Conservation (phyloP, 1,140 invertebrate species). For the Pseudoatta argentina region DNA sequence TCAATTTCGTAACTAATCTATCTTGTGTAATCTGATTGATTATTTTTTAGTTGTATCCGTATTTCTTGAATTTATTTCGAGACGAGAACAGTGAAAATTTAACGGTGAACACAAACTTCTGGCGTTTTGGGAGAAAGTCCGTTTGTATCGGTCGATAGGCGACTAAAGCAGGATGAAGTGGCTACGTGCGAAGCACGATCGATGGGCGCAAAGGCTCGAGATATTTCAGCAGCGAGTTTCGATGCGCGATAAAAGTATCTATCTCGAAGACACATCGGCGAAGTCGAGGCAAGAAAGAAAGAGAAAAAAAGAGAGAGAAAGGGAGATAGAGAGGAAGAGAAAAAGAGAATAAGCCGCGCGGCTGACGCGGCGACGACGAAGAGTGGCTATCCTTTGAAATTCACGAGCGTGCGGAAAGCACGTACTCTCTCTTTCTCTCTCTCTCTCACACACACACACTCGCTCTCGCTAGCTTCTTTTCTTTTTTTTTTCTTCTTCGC, state of each 20-base stretch:
- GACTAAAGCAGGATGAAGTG: slow-evolving; percentile 62
- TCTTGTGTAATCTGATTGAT: neutral
- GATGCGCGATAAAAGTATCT: slow-evolving; percentile 57
- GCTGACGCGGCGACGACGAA: slow-evolving; percentile 45
- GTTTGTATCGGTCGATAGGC: slow-evolving; percentile 58
- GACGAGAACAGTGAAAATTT: slow-evolving; percentile 8
- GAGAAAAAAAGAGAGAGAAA: neutral
- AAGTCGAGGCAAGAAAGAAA: neutral
- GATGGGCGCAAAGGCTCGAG: slow-evolving; percentile 45
- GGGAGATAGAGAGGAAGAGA: neutral
- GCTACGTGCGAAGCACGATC: slow-evolving; percentile 55
- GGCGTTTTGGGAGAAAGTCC: slow-evolving; percentile 51
- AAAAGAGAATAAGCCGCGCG: neutral
- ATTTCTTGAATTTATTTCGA: neutral
- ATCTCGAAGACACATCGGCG: slow-evolving; percentile 46
- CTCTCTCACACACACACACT: neutral
- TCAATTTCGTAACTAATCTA: too few relatives aligned
- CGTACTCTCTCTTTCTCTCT: neutral
- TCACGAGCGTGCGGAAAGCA: slow-evolving; percentile 48
- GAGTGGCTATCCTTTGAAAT: slow-evolving; percentile 54
- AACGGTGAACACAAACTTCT: slow-evolving; percentile 22
- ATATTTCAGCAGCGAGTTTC: slow-evolving; percentile 55
- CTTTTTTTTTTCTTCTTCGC: slow-evolving; percentile 9
- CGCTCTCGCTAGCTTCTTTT: neutral
- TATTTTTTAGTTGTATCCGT: neutral